Evolutionary conservation across 2,888 invertebrate species (phyloP).

Genomic region (Hartigia nigra): DNA sequence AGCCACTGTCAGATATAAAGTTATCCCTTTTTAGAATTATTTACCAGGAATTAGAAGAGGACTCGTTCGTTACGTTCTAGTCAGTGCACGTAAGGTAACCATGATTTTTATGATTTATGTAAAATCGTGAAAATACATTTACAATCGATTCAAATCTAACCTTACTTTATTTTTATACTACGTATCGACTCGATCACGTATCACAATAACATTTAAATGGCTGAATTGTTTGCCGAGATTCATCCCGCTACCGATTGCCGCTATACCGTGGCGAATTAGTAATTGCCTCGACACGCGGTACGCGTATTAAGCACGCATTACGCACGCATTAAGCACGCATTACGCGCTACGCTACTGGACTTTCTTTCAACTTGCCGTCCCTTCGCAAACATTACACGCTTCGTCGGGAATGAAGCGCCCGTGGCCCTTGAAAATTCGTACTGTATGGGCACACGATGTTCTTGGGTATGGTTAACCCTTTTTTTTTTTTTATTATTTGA

Average conservation of each 20-base stretch:
- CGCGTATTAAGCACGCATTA: conserved; percentile 54
- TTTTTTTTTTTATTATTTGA: neutral
- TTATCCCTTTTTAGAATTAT: conserved; percentile 46
- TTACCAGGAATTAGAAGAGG: no score
- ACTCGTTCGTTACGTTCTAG: no score
- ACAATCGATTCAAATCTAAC: neutral
- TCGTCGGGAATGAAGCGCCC: neutral
- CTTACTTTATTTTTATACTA: neutral
- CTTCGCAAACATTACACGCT: conserved; percentile 6
- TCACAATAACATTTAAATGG: neutral
- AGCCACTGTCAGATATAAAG: conserved; percentile 43
- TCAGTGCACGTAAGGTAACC: neutral
- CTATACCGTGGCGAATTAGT: conserved; percentile 56
- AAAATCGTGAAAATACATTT: neutral
- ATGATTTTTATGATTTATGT: neutral
- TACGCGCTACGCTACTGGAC: conserved; percentile 47
- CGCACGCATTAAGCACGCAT: conserved; percentile 53
- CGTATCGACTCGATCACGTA: neutral
- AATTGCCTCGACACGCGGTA: conserved; percentile 54
- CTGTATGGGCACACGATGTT: neutral
- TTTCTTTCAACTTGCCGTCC: conserved; percentile 12
- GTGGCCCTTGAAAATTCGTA: neutral
- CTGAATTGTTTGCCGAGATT: conserved; percentile 9
- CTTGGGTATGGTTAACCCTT: neutral
- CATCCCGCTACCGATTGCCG: conserved; percentile 48